Evolutionary conservation across 2,113 vertebrate species (phyloP).

Genomic region (Tachysurus vachellii): DNA sequence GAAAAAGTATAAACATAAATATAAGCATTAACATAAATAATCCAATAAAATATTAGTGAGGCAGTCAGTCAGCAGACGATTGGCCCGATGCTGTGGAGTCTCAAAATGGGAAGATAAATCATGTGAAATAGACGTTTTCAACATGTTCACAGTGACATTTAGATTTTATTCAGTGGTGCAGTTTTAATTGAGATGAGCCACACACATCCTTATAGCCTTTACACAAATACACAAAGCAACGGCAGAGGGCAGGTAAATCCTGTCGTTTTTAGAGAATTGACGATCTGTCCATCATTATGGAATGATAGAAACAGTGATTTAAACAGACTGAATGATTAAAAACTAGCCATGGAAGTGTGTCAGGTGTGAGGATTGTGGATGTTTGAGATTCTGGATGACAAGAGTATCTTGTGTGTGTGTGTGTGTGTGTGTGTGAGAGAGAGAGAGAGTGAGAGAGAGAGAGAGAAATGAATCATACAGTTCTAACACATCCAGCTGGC

Average conservation of each 20-base stretch:
- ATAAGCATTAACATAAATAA: no score
- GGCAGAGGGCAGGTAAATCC: neutral
- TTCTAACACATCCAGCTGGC: constrained; percentile 40
- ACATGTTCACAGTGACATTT: constrained; percentile 4
- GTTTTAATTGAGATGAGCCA: neutral
- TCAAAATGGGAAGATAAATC: neutral
- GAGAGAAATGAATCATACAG: constrained; percentile 54
- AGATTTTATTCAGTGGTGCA: neutral
- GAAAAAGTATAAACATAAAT: no score
- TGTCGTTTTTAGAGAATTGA: neutral
- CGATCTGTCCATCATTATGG: neutral
- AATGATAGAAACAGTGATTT: constrained; percentile 2
- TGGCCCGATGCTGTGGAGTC: neutral
- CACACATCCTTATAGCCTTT: neutral
- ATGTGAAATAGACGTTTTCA: neutral
- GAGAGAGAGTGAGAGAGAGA: neutral
- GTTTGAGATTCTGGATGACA: constrained; percentile 39
- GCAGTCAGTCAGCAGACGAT: neutral
- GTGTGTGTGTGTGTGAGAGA: no score
- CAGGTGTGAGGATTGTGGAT: constrained; percentile 37
- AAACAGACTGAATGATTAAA: neutral
- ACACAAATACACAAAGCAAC: neutral
- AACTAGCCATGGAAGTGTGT: neutral
- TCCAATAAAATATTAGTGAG: no score
- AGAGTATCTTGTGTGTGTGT: constrained; percentile 23